These are phyloP conservation scores for Sturnus vulgaris DNA, from an alignment of 2,113 vertebrate species.

Conservation along the genomic window DNA sequence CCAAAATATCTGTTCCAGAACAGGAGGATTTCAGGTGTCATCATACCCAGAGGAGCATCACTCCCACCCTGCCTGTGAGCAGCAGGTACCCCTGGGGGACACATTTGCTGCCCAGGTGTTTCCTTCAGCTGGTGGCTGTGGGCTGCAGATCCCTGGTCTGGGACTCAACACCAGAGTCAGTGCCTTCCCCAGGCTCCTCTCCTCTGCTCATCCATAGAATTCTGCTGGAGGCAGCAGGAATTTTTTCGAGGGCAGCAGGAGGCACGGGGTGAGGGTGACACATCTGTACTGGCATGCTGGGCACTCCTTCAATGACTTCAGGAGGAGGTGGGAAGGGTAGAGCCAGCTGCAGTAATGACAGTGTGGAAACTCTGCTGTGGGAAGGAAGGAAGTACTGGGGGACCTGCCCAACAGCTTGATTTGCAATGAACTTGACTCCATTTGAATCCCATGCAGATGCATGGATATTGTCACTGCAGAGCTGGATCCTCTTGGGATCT, in stretches of 20 bases:
- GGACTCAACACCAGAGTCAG: neutral
- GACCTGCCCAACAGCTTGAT: neutral
- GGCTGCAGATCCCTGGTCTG: neutral
- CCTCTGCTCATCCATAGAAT: neutral
- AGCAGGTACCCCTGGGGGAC: neutral
- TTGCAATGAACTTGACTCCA: neutral
- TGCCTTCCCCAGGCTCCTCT: neutral
- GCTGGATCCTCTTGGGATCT: neutral
- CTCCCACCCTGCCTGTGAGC: neutral
- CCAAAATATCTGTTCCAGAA: neutral
- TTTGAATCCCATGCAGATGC: neutral
- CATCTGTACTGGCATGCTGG: fast-evolving
- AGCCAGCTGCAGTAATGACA: neutral
- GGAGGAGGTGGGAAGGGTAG: neutral
- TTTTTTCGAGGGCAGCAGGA: neutral
- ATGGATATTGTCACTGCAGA: neutral
- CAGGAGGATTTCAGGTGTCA: neutral
- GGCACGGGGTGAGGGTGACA: neutral
- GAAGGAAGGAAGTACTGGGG: neutral
- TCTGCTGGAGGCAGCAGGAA: neutral
- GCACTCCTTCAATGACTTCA: neutral
- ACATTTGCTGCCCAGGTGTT: neutral
- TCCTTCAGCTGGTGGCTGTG: neutral
- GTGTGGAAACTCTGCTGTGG: neutral
- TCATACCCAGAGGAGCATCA: neutral